These are phyloP conservation scores for Crambe crambe DNA, from an alignment of 37 sponge, comb jelly and placozoan species.

Conservation along the genomic window DNA sequence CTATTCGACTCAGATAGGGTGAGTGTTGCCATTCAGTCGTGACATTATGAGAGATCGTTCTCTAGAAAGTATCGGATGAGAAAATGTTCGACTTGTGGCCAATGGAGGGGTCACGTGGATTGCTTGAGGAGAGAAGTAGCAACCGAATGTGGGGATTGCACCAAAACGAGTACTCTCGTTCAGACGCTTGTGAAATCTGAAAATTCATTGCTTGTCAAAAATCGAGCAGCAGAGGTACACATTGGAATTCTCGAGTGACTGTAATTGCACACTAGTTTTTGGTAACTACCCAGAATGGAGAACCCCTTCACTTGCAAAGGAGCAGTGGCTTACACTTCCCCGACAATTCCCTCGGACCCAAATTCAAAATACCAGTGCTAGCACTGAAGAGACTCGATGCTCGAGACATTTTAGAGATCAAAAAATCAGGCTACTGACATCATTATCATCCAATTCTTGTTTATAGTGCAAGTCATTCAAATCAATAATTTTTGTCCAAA, in stretches of 20 bases:
- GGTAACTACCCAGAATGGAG: no score
- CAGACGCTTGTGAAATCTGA: no score
- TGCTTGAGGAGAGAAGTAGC: constrained; percentile 5
- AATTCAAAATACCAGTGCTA: background rate
- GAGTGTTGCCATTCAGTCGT: background rate
- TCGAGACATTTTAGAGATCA: background rate
- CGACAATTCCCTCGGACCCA: background rate
- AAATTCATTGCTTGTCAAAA: no score
- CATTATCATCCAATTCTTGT: no score
- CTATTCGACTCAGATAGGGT: constrained; percentile 16
- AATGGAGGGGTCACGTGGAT: constrained; percentile 23
- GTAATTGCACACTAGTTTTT: no score
- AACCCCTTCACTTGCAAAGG: background rate
- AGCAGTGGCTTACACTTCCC: background rate
- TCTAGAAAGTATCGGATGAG: constrained; percentile 28
- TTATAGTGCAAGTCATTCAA: no score
- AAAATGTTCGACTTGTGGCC: constrained; percentile 17
- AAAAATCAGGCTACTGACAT: background rate
- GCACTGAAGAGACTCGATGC: background rate
- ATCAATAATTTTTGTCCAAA: constrained; percentile 43
- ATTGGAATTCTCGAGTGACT: no score
- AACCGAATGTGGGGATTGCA: constrained; percentile 6
- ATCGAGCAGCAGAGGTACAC: no score
- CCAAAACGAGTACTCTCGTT: background rate
- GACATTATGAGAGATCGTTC: background rate